Percentiles rank a stretch among this genome's conserved stretches.
Conservation (phyloP, 1,140 invertebrate genomes). For the Triops cancriformis region DNA sequence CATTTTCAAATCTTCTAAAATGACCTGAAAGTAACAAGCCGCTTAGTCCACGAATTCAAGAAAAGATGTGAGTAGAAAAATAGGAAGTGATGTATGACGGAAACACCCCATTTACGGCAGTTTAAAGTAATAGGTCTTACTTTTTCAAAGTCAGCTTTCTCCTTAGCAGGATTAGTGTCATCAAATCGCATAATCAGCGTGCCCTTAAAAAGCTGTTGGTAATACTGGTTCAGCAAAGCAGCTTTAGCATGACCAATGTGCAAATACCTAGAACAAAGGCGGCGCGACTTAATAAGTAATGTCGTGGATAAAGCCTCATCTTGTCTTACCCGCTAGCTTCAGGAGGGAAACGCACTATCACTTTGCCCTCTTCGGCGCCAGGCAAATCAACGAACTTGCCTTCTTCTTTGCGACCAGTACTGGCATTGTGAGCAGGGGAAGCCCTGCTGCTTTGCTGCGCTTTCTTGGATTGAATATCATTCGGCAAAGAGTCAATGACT, state of each 20-base stretch:
- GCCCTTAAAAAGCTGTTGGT: constrained; percentile 86
- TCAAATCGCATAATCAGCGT: constrained; percentile 98
- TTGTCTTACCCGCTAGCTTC: constrained; percentile 80
- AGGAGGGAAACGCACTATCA: constrained; percentile 90
- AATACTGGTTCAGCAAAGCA: constrained; percentile 95
- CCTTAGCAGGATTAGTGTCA: constrained; percentile 99
- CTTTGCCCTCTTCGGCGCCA: constrained; percentile 71
- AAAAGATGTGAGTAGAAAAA: not conserved
- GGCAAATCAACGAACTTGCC: constrained; percentile 96
- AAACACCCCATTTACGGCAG: constrained; percentile 3
- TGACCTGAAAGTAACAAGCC: constrained; percentile 53
- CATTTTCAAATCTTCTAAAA: constrained; percentile 86
- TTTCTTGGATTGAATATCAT: constrained; percentile 37
- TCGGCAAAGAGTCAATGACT: constrained; percentile 45
- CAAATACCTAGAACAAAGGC: constrained; percentile 58
- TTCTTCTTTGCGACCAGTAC: constrained; percentile 49
- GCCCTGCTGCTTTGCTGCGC: constrained; percentile 22
- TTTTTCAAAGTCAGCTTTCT: constrained; percentile 96
- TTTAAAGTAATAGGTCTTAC: too few relatives aligned
- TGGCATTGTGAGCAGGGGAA: constrained; percentile 12
- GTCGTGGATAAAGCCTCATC: not conserved
- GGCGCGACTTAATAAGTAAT: constrained; percentile 18
- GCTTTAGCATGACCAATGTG: constrained; percentile 99
- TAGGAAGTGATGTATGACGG: not conserved
- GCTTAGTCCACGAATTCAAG: not conserved